Percentiles rank a stretch among this genome's conserved stretches.
phyloP scores from a whole-genome alignment of 2,113 vertebrate genomes.

The Dasyornis broadbenti region DNA sequence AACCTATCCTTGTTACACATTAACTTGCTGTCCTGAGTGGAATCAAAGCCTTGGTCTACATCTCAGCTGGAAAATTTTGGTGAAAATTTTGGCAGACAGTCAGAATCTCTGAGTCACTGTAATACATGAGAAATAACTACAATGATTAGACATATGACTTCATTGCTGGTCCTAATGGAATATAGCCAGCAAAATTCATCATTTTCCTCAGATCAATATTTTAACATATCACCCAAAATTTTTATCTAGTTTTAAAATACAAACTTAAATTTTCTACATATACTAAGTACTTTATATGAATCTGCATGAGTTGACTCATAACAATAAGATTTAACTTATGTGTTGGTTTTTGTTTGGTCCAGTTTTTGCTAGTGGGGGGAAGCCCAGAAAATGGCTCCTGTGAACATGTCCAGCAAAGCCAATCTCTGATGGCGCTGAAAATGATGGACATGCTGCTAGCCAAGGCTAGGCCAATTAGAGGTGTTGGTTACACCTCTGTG shows the following conservation, averaged over 20 bases:
- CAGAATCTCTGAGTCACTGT: not conserved
- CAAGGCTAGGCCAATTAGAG: too few relatives aligned
- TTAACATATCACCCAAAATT: not conserved
- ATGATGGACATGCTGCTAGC: too few relatives aligned
- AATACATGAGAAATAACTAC: not conserved
- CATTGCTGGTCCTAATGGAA: not conserved
- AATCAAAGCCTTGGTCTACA: not conserved
- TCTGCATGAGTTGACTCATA: not conserved
- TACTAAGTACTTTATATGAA: not conserved
- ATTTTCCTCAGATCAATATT: not conserved
- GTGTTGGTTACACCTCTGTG: too few relatives aligned
- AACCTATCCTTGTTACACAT: constrained; percentile 6
- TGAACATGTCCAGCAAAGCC: too few relatives aligned
- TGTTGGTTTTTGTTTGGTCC: too few relatives aligned
- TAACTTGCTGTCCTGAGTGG: not conserved
- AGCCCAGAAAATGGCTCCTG: too few relatives aligned
- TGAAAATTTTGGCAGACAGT: not conserved
- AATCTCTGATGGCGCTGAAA: too few relatives aligned
- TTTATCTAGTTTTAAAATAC: not conserved
- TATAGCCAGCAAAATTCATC: not conserved
- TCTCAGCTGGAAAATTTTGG: constrained; percentile 3
- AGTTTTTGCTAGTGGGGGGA: too few relatives aligned
- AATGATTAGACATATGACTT: not conserved
- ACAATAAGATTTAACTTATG: not conserved
- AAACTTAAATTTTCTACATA: not conserved